phyloP scores from a whole-genome alignment of 37 sponge, comb jelly and placozoan genomes.

The Geodia barretti region DNA sequence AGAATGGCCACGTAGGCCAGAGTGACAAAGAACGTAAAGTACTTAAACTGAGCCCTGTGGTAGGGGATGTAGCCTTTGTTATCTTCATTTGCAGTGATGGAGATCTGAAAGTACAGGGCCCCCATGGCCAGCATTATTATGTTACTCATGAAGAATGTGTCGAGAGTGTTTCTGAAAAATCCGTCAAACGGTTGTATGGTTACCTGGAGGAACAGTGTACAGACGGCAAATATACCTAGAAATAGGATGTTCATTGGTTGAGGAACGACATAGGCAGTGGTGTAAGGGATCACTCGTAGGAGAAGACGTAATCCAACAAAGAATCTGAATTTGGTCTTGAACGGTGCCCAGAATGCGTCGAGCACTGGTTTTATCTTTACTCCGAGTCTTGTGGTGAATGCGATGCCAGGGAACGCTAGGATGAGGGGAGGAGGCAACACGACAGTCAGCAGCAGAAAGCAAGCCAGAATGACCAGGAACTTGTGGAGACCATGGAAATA shows the following conservation, averaged over 20 bases:
- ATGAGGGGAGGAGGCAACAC: conserved; percentile 32
- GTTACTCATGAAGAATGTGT: conserved; percentile 20
- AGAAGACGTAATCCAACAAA: conserved; percentile 64
- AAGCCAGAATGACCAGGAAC: conserved; percentile 21
- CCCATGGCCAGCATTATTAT: conserved; percentile 19
- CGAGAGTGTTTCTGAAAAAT: conserved; percentile 13
- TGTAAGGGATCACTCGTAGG: conserved; percentile 18
- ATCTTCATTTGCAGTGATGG: neutral
- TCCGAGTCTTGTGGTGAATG: neutral
- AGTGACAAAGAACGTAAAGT: neutral
- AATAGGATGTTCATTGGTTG: conserved; percentile 2
- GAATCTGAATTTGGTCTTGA: conserved; percentile 33
- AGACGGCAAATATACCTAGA: conserved; percentile 1
- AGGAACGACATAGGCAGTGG: neutral
- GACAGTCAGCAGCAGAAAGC: conserved; percentile 16
- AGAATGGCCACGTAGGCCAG: conserved; percentile 36
- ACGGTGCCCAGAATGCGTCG: conserved; percentile 58
- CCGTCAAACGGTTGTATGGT: conserved; percentile 31
- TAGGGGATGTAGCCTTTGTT: neutral
- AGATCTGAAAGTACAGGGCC: neutral
- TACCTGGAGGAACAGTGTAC: conserved; percentile 12
- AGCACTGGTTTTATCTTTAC: conserved; percentile 25
- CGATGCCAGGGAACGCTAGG: conserved; percentile 18
- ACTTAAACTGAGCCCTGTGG: neutral
- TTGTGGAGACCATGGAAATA: conserved; percentile 34